Evolutionary conservation across 2,888 invertebrate species (phyloP).

Genomic region (Pseudanteris insignis): DNA sequence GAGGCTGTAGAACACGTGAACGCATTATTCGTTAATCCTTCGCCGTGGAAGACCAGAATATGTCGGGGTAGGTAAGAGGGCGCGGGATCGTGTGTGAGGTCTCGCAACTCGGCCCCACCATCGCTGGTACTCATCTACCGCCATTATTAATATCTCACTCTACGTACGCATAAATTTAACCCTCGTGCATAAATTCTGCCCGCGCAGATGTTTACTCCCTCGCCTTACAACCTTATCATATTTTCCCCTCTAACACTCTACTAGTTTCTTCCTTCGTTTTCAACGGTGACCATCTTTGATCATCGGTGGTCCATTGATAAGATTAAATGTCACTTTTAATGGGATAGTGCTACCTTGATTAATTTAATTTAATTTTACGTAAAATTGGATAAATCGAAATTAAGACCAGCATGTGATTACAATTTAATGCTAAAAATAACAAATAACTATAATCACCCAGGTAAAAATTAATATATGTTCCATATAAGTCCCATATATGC

Average conservation of each 20-base stretch:
- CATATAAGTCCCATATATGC: too few species aligned
- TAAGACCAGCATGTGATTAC: too few species aligned
- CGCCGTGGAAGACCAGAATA: constrained; percentile 45
- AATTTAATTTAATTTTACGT: too few species aligned
- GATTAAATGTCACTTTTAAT: too few species aligned
- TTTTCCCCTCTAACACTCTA: constrained; percentile 6
- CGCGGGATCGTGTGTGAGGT: constrained; percentile 48
- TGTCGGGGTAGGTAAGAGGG: constrained; percentile 22
- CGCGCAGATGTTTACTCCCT: constrained; percentile 29
- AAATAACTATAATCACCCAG: too few species aligned
- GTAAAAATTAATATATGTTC: too few species aligned
- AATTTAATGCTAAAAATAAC: too few species aligned
- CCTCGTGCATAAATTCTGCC: constrained; percentile 46
- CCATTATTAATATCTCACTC: constrained; percentile 55
- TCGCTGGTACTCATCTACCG: constrained; percentile 51
- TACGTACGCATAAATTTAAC: constrained; percentile 50
- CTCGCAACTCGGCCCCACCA: constrained; percentile 49
- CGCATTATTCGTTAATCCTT: constrained; percentile 51
- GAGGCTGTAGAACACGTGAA: constrained; percentile 47
- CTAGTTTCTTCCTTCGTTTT: constrained; percentile 13
- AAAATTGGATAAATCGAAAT: too few species aligned
- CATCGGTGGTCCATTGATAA: too few species aligned
- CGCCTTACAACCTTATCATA: constrained; percentile 13
- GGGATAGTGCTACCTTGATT: too few species aligned
- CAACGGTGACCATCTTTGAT: too few species aligned